These are phyloP conservation scores for Redunca redunca DNA, from an alignment of 2,113 vertebrate genomes.

Conservation along the genomic window DNA sequence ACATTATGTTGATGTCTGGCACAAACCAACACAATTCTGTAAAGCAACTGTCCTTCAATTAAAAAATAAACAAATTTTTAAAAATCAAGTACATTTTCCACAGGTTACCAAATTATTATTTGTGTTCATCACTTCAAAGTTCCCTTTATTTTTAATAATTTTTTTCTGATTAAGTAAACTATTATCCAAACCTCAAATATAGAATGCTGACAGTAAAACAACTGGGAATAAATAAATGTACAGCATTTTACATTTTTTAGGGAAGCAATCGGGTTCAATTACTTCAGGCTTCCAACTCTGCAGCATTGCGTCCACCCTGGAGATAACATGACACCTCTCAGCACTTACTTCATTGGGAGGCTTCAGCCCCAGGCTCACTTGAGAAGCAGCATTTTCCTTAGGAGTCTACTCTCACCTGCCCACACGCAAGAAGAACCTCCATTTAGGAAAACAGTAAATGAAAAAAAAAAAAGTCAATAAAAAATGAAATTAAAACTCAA, in stretches of 20 bases:
- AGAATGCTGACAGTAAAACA: not conserved
- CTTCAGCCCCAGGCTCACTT: not conserved
- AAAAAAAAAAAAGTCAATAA: not conserved
- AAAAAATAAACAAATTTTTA: not conserved
- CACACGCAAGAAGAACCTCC: not conserved
- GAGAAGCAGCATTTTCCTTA: not conserved
- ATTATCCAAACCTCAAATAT: not conserved
- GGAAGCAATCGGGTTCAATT: not conserved
- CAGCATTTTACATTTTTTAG: not conserved
- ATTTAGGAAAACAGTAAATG: not conserved
- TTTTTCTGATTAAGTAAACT: not conserved
- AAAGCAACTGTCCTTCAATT: not conserved
- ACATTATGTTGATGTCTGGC: not conserved
- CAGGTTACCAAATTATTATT: not conserved
- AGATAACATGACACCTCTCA: not conserved
- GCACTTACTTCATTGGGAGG: not conserved
- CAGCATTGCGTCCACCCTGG: not conserved
- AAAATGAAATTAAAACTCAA: constrained; percentile 21
- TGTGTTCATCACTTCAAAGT: not conserved
- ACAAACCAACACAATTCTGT: not conserved
- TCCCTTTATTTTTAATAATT: not conserved
- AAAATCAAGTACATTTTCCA: not conserved
- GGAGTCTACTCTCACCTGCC: not conserved
- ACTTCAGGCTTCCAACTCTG: constrained; percentile 5
- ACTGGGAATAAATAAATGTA: not conserved